phyloP scores from a whole-genome alignment of 2,888 invertebrate species.

The Andrena dorsata region DNA sequence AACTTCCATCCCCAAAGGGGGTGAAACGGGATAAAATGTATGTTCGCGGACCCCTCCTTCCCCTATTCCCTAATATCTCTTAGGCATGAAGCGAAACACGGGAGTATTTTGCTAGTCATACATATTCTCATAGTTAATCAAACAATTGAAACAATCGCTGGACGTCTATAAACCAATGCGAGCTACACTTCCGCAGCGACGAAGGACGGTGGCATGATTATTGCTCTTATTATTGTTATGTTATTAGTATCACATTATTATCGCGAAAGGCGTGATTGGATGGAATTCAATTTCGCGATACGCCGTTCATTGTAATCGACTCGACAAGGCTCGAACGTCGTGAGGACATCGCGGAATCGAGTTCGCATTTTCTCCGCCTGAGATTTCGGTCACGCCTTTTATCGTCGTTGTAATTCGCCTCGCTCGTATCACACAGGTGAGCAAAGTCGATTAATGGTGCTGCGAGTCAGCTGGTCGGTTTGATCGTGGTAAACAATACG shows the following conservation, averaged over 20 bases:
- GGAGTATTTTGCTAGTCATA: no score
- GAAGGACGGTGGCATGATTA: conserved; percentile 24
- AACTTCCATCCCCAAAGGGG: no score
- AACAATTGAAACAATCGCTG: background rate
- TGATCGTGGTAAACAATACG: background rate
- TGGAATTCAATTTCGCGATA: conserved; percentile 67
- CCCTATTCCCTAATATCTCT: no score
- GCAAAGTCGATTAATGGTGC: conserved; percentile 20
- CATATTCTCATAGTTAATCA: background rate
- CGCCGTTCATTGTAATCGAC: conserved; percentile 71
- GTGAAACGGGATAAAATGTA: no score
- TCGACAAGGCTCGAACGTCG: conserved; percentile 61
- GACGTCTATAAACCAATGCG: background rate
- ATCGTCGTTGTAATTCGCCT: background rate
- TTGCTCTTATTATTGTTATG: conserved; percentile 26
- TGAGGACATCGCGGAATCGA: conserved; percentile 50
- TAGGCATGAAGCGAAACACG: no score
- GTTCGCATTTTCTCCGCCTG: conserved; percentile 15
- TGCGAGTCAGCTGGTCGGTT: background rate
- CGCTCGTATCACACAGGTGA: background rate
- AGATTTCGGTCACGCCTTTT: conserved; percentile 25
- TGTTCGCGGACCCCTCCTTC: no score
- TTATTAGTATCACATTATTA: conserved; percentile 58
- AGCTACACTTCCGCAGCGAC: background rate
- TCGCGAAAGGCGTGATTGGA: conserved; percentile 30